Conservation (phyloP, 2,888 invertebrate genomes). For the Ectemnius cavifrons region DNA sequence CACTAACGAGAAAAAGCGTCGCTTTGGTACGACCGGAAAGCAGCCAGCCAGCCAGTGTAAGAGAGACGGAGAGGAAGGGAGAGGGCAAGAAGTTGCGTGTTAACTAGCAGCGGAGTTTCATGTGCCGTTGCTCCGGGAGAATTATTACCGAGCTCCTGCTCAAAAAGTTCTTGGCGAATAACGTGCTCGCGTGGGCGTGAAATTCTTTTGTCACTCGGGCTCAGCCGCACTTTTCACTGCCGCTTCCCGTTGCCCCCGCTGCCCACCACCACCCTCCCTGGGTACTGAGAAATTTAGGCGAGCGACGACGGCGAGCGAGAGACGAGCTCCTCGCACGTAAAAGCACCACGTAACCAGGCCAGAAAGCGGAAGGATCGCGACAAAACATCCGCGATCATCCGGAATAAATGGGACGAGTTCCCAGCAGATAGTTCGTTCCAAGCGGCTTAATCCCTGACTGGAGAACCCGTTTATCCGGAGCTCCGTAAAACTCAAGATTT, state of each 20-base stretch:
- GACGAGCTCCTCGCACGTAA: background rate
- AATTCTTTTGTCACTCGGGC: constrained; percentile 22
- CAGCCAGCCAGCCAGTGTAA: constrained; percentile 2
- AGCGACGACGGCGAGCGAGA: background rate
- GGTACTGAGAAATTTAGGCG: background rate
- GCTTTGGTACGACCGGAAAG: constrained; percentile 29
- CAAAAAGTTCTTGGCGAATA: constrained; percentile 11
- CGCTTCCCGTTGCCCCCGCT: background rate
- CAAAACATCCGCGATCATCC: background rate
- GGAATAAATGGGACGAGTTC: background rate
- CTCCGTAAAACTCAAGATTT: background rate
- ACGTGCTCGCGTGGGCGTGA: constrained; percentile 36
- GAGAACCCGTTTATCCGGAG: background rate
- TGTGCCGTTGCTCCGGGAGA: background rate
- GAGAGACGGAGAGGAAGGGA: background rate
- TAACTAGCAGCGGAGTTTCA: constrained; percentile 13
- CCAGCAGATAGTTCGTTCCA: background rate
- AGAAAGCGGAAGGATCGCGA: background rate
- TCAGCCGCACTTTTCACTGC: background rate
- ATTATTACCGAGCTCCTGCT: constrained; percentile 4
- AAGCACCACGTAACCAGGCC: background rate
- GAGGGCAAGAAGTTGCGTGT: background rate
- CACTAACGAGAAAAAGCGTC: constrained; percentile 33
- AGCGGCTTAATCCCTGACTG: background rate
- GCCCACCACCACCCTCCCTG: too few species aligned